Percentiles rank a stretch among this genome's conserved stretches.
These are phyloP conservation scores for Drosophila fuyamai DNA, from an alignment of 1,140 invertebrate species.

Conservation along the genomic window DNA sequence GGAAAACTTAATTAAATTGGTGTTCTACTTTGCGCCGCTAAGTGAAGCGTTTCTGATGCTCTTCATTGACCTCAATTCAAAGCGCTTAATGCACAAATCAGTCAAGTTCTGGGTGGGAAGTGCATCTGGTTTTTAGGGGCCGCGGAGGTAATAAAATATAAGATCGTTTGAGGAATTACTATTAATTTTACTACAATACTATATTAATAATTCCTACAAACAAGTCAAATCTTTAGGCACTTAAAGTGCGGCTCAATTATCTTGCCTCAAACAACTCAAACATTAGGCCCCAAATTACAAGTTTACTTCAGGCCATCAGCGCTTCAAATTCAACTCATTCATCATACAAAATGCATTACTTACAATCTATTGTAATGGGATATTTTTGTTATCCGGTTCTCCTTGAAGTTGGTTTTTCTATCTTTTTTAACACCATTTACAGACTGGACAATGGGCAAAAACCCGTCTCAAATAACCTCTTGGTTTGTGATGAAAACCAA, in stretches of 20 bases:
- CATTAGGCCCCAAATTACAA: slow-evolving; percentile 18
- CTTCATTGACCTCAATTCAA: slow-evolving; percentile 39
- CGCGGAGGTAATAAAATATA: slow-evolving; percentile 3
- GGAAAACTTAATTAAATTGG: slow-evolving; percentile 64
- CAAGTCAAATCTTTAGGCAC: no score
- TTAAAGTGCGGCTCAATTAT: slow-evolving; percentile 7
- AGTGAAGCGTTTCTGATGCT: slow-evolving; percentile 29
- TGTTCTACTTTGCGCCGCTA: slow-evolving; percentile 35
- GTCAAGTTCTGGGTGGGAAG: slow-evolving; percentile 42
- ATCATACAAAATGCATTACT: slow-evolving; percentile 50
- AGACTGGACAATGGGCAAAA: slow-evolving; percentile 51
- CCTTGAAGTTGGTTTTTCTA: slow-evolving; percentile 48
- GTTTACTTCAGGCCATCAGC: slow-evolving; percentile 18
- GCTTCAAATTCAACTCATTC: slow-evolving; percentile 33
- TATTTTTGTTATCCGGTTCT: slow-evolving; percentile 45
- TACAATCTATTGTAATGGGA: slow-evolving; percentile 41
- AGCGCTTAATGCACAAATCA: slow-evolving; percentile 60
- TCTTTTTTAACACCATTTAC: slow-evolving; percentile 50
- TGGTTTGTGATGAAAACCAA: slow-evolving; percentile 32
- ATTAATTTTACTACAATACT: not conserved
- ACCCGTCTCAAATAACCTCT: slow-evolving; percentile 48
- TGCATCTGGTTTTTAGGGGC: slow-evolving; percentile 31
- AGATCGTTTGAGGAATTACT: slow-evolving; percentile 1
- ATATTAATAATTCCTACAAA: not conserved
- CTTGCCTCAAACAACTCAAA: not conserved